Base-by-base conservation (phyloP, 1,140 invertebrate species). In the Bilobella aurantiaca region DNA sequence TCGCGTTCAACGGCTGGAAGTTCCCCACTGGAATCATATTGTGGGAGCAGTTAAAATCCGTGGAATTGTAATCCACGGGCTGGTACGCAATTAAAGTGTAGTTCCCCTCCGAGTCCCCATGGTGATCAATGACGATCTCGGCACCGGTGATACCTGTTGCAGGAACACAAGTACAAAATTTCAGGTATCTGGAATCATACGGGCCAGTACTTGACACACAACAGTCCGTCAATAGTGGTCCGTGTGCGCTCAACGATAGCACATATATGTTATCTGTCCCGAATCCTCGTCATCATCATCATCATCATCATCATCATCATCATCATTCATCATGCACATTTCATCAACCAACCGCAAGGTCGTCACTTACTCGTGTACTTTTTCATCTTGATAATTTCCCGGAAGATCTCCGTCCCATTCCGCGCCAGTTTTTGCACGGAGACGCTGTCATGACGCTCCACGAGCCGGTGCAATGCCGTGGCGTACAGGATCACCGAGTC, bases 71-170 rank as follows among this genome's bases (percentile, higher is more conserved):
- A 63, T 58, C 28, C 37, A 75, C 37, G 75, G 69, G 46, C 73
- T 87, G 87, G 73, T 87, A 83, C 0, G 92, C 89, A 25, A 97
- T 79, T 32, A 98, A 87, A 0, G 94, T 95, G 78, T 95, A 98
- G 76, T 97, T 97, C 1, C 95, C 95, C 77, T 96, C 91, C 0
- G 94, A 96, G 75, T 98, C 93, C 21, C 94, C 95, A 73, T 90
- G 87, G 69, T 87, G 82, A 78, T 98, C 93, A 58, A 98, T 84
- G 70, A 89, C 87, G 62, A 96, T 94, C 34, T 84, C 86, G 70
- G 91, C 87, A 5, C 94, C 95, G 37, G 92, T 91, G 42, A 98
- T 86, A 84, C 93, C 93, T 97, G 70, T 42, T 8, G 18, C 8
- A 42, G 34, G 34, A 42, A 42, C 34, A 42, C n/a, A n/a, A n/a